These are phyloP conservation scores for Florisuga fusca DNA, from an alignment of 2,797 vertebrate genomes.

Conservation along the genomic window DNA sequence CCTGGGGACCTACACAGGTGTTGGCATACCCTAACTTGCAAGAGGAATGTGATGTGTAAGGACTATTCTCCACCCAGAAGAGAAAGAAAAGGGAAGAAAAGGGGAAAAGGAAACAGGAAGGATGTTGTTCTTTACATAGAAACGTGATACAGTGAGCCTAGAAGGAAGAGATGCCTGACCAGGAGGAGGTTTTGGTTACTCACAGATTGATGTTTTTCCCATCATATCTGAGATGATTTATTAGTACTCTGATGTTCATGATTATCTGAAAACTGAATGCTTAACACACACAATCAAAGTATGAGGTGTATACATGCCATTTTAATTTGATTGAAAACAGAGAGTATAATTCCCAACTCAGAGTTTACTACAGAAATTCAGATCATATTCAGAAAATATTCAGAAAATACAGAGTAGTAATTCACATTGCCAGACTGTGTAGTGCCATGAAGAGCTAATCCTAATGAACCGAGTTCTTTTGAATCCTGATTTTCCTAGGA, in stretches of 20 bases:
- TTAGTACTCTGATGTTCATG: not conserved
- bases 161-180: constrained; percentile 9
- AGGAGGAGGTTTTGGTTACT: not conserved
- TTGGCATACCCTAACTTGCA: not conserved
- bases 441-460: not conserved
- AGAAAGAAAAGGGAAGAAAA: no score
- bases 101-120: no score
- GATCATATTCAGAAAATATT: no score
- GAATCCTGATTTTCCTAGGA: not conserved
- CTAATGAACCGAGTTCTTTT: not conserved
- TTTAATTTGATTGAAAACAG: not conserved
- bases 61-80: constrained; percentile 1
- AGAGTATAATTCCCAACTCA: not conserved
- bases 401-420: not conserved
- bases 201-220: not conserved
- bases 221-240: not conserved
- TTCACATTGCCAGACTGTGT: not conserved
- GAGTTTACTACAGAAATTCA: not conserved
- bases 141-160: constrained; percentile 25
- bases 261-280: not conserved
- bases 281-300: not conserved
- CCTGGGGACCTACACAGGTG: not conserved
- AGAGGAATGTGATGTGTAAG: not conserved
- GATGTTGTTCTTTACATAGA: constrained; percentile 16
- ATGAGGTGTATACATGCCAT: not conserved